Evolutionary conservation across 2,888 invertebrate species (phyloP).

Genomic region (Apomyelois bistriatella): DNA sequence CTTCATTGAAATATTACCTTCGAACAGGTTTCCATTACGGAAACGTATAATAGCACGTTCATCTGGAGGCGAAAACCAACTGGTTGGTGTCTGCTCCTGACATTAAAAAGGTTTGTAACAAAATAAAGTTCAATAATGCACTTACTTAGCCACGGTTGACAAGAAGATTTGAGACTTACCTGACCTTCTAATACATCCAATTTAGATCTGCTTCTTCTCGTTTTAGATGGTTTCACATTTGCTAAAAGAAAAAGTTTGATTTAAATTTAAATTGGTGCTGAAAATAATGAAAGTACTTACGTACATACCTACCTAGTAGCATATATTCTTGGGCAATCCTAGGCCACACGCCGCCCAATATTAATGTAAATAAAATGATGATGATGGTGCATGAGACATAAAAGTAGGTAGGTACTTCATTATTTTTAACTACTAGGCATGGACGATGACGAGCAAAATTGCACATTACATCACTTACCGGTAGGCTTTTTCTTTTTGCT

Average conservation of each 20-base stretch:
- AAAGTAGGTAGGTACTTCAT: no score
- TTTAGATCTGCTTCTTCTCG: conserved; percentile 46
- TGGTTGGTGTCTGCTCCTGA: not conserved
- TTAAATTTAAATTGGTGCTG: not conserved
- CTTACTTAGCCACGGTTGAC: no score
- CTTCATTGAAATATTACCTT: conserved; percentile 74
- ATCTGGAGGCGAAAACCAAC: conserved; percentile 59
- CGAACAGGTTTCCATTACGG: conserved; percentile 78
- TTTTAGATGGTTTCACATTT: conserved; percentile 39
- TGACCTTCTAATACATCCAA: conserved; percentile 26
- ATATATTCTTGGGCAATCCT: no score
- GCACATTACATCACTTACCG: conserved; percentile 24
- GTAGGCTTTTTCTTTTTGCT: conserved; percentile 45
- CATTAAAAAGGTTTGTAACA: not conserved
- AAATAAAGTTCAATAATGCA: no score
- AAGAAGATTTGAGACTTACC: not conserved
- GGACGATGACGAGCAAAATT: no score
- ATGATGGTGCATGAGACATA: no score
- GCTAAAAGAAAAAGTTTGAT: conserved; percentile 19
- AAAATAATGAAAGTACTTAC: no score
- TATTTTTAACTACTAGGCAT: no score
- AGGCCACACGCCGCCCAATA: no score
- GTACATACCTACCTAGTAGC: no score
- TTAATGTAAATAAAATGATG: no score
- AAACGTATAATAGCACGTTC: conserved; percentile 74